Evolutionary conservation across 2,113 vertebrate genomes (phyloP).

Genomic region (Pygathrix nemaeus): DNA sequence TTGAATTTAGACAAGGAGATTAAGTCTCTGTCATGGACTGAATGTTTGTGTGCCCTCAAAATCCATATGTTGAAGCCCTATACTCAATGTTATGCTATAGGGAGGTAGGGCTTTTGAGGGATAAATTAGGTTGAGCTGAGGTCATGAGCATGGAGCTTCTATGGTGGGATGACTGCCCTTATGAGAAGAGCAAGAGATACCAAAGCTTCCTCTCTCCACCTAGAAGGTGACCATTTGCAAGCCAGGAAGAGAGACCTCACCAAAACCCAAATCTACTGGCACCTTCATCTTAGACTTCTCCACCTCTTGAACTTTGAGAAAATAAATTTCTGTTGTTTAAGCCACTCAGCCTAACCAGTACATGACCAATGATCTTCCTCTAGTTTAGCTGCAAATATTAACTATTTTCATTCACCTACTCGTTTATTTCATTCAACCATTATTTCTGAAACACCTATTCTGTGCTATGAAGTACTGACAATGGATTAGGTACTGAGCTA

Average conservation of each 20-base stretch:
- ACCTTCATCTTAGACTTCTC: not conserved
- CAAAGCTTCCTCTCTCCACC: not conserved
- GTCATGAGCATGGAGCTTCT: not conserved
- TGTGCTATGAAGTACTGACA: not conserved
- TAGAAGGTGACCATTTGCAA: not conserved
- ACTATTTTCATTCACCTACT: not conserved
- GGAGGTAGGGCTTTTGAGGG: not conserved
- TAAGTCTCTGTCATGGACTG: not conserved
- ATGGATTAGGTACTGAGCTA: not conserved
- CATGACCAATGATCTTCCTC: not conserved
- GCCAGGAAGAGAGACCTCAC: not conserved
- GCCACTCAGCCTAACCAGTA: not conserved
- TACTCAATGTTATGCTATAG: not conserved
- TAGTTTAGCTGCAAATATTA: not conserved
- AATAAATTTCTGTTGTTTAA: not conserved
- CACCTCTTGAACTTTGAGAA: not conserved
- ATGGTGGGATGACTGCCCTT: not conserved
- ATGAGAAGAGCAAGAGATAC: not conserved
- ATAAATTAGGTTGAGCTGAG: not conserved
- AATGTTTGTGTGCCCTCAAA: not conserved
- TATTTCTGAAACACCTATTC: not conserved
- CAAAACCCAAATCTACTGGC: not conserved
- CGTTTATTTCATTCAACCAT: not conserved
- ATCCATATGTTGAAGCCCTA: not conserved
- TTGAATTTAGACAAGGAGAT: not conserved